Percentiles rank a stretch among this genome's conserved stretches.
Evolutionary conservation across 2,113 vertebrate species (phyloP).

Genomic region (Proteles cristata): DNA sequence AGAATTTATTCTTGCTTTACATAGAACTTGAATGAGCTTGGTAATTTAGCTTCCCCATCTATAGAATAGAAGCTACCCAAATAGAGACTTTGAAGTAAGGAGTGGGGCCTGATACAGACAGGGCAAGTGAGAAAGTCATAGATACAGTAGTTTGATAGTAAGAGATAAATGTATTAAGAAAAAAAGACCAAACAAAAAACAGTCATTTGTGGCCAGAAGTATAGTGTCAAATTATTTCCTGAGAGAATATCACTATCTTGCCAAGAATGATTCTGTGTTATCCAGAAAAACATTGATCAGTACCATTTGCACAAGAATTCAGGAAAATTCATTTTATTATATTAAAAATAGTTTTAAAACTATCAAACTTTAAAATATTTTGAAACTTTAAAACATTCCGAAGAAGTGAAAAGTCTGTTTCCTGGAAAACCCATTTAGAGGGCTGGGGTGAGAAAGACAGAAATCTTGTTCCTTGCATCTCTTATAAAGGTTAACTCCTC

Average conservation of each 20-base stretch:
- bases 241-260: not conserved
- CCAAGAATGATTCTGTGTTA: not conserved
- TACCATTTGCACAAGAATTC: not conserved
- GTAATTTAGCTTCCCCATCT: not conserved
- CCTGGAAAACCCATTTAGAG: not conserved
- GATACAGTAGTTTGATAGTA: not conserved
- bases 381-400: not conserved
- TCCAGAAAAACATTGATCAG: not conserved
- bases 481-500: not conserved
- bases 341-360: not conserved
- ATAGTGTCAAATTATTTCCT: not conserved
- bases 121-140: not conserved
- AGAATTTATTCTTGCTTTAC: not conserved
- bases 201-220: not conserved
- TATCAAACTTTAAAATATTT: not conserved
- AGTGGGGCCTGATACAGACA: not conserved
- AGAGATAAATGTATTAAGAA: not conserved
- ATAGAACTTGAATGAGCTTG: not conserved
- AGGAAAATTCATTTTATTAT: slow-evolving; percentile 13
- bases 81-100: not conserved
- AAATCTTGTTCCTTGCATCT: slow-evolving; percentile 1
- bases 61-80: not conserved
- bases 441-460: not conserved
- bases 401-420: slow-evolving; percentile 16
- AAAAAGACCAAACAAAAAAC: not conserved